A percentile compares a stretch with the other conserved stretches of the same genome.
Evolutionary conservation across 2,888 invertebrate genomes (phyloP).

Genomic region (Cryptophagus acutangulus): DNA sequence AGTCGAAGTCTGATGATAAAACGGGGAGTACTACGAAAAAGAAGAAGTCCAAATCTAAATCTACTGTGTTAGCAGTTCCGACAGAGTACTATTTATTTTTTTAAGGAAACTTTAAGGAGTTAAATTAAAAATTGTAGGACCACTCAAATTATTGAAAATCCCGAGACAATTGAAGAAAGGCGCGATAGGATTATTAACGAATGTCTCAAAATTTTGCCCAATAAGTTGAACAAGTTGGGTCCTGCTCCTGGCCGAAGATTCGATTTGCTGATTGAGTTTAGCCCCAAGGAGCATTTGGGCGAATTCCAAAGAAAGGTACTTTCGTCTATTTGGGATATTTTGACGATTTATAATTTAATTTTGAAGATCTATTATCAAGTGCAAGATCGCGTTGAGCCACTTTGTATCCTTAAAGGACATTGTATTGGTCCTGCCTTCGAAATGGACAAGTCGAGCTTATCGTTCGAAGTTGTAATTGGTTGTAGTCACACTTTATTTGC

Average conservation of each 20-base stretch:
- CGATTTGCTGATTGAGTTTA: constrained; percentile 42
- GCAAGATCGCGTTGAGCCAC: constrained; percentile 49
- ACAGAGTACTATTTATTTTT: too few species aligned
- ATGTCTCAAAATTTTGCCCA: constrained; percentile 18
- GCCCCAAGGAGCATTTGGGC: constrained; percentile 39
- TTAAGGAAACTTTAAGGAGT: too few species aligned
- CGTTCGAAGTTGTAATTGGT: constrained; percentile 52
- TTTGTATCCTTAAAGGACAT: constrained; percentile 52
- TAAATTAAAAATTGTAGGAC: too few species aligned
- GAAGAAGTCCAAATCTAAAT: neutral
- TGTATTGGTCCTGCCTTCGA: constrained; percentile 51
- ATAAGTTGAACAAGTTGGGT: constrained; percentile 37
- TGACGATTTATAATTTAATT: constrained; percentile 8
- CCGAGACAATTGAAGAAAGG: too few species aligned
- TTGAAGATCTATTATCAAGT: constrained; percentile 50
- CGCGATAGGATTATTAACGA: neutral
- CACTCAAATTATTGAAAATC: too few species aligned
- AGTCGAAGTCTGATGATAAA: neutral
- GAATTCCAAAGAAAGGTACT: constrained; percentile 40
- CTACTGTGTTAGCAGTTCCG: neutral
- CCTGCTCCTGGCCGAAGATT: constrained; percentile 40
- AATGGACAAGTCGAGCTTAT: constrained; percentile 50
- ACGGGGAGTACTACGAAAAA: too few species aligned
- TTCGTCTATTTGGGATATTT: constrained; percentile 3
- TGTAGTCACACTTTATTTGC: constrained; percentile 47